Base-by-base conservation (phyloP, 2,797 vertebrate genomes). In the Oreonectes daqikongensis region DNA sequence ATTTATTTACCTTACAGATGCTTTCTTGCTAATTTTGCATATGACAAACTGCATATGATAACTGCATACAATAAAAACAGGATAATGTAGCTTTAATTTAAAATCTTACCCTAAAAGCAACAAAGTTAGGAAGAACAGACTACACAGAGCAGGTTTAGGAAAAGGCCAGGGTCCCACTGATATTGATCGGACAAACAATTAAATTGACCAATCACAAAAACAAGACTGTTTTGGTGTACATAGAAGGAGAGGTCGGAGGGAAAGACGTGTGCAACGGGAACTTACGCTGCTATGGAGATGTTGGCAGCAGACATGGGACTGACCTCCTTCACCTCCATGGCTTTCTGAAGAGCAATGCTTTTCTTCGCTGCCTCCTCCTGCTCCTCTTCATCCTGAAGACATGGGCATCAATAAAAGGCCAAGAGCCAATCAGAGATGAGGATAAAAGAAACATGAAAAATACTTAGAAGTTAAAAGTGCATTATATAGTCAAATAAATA, bases 281-380 rank as follows among this genome's bases (percentile, higher is more conserved):
- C 98, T 98, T 95, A 99, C 97, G 96, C 94, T 7, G 97, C 87
- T 0, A 99, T 95, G 15, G 98, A 99, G 85, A 99, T 95, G 88
- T 98, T 99, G 40, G 97, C 94, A 0, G 97, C 98, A 0, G 97
- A 99, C 89, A 98, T 93, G 4, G 98, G 97, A 83, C 98, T 99
- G 88, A 99, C 97, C 90, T 99, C 98, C 0, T 97, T 97, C 81
- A 98, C 98, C 86, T 99, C 98, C 89, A 96, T 92, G 68, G 97
- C 98, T 82, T 99, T 99, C 73, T 99, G 98, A 83, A 99, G 89
- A 1, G 98, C 97, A 0, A 99, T 93, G 85, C 96, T 99, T 87
- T 99, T 98, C 73, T 96, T 99, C 86, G 96, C 96, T 22, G 96
- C 97, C 80, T 98, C 95, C 81, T 99, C 97, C 92, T 98, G 97